Evolutionary conservation across 2,888 invertebrate species (phyloP).

Genomic region (Cecidostiba fungosa): DNA sequence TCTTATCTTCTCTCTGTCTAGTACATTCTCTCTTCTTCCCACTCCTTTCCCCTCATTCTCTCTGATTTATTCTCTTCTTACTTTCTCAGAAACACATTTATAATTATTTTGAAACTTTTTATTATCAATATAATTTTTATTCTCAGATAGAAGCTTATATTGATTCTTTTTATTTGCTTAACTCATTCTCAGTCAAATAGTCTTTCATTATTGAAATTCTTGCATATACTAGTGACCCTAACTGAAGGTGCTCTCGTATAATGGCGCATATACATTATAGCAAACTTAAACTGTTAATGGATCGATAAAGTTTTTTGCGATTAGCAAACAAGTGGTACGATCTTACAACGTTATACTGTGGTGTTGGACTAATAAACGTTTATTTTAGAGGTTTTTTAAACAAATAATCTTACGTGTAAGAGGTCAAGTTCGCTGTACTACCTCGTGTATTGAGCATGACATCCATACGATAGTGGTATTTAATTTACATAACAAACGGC

Average conservation of each 20-base stretch:
- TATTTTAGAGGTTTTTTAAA: not conserved
- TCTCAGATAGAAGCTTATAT: no score
- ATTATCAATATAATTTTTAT: not conserved
- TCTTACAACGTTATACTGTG: not conserved
- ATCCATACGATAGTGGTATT: not conserved
- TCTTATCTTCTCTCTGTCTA: constrained; percentile 52
- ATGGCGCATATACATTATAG: not conserved
- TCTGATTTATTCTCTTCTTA: constrained; percentile 15
- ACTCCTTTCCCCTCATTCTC: constrained; percentile 53
- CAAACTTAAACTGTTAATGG: not conserved
- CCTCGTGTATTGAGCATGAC: not conserved
- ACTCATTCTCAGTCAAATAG: not conserved
- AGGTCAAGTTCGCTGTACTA: not conserved
- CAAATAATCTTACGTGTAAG: not conserved
- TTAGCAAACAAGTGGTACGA: not conserved
- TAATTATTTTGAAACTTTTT: not conserved
- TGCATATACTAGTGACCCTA: not conserved
- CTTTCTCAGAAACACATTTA: not conserved
- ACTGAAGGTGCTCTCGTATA: not conserved
- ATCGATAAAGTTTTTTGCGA: not conserved
- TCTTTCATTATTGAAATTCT: not conserved
- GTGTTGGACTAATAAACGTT: not conserved
- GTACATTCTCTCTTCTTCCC: constrained; percentile 54
- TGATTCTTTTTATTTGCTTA: not conserved
- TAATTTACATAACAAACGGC: constrained; percentile 68